phyloP scores from a whole-genome alignment of 2,113 vertebrate species.

The Lycocorax pyrrhopterus region DNA sequence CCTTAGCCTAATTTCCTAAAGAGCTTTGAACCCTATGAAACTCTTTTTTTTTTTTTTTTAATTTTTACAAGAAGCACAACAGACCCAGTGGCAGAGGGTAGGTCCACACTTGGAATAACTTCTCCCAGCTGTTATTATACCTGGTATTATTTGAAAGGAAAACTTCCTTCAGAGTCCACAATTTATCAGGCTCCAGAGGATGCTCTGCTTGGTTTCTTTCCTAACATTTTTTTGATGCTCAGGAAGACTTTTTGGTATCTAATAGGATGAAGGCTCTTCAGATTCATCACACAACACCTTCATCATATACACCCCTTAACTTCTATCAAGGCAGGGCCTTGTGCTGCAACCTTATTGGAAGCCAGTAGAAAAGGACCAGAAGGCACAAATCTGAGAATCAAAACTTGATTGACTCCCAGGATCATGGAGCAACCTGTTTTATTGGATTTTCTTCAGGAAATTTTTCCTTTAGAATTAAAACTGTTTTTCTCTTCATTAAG shows the following conservation, averaged over 20 bases:
- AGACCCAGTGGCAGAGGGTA: background rate
- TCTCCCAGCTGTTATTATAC: background rate
- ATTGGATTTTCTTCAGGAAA: background rate
- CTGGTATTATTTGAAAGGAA: background rate
- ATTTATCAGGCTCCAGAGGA: background rate
- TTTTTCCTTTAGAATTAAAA: background rate
- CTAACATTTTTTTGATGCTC: background rate
- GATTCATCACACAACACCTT: background rate
- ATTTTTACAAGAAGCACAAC: background rate
- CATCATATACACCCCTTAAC: background rate
- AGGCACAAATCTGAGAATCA: background rate
- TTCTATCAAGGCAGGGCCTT: background rate
- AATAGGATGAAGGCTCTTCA: background rate
- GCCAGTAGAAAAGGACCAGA: background rate
- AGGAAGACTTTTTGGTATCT: background rate
- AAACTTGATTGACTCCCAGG: background rate
- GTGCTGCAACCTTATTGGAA: background rate
- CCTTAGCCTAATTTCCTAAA: background rate
- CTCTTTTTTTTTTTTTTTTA: no score
- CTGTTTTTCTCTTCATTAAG: background rate
- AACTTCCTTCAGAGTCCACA: rapidly evolving
- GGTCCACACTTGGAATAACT: background rate
- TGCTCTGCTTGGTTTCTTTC: background rate
- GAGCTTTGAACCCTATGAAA: background rate
- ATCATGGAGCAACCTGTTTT: background rate